phyloP scores from a whole-genome alignment of 2,888 invertebrate genomes.

The Molorchus minor region DNA sequence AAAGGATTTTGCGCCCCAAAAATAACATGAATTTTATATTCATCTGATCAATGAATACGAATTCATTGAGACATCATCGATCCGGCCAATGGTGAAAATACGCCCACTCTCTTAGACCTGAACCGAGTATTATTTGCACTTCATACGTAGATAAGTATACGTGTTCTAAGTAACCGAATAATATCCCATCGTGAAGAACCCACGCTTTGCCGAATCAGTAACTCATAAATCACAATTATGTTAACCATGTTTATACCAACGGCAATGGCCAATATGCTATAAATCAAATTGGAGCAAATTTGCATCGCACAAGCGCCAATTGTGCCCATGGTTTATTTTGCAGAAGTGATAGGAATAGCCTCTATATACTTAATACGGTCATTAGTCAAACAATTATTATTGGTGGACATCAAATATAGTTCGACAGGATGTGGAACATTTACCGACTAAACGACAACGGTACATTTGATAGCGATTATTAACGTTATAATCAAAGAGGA shows the following conservation, averaged over 20 bases:
- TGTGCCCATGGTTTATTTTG: conserved; percentile 18
- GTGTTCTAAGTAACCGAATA: too few relatives aligned
- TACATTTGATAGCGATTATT: not conserved
- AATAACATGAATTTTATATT: too few relatives aligned
- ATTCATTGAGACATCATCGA: too few relatives aligned
- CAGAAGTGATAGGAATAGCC: conserved; percentile 23
- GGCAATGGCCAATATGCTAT: conserved; percentile 10
- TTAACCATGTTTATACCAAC: conserved; percentile 2
- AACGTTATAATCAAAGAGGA: not conserved
- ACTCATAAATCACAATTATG: conserved; percentile 19
- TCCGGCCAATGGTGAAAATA: too few relatives aligned
- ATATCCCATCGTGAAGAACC: too few relatives aligned
- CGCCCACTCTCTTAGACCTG: too few relatives aligned
- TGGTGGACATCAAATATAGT: conserved; percentile 26
- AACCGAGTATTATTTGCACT: too few relatives aligned
- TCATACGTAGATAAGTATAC: too few relatives aligned
- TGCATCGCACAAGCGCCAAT: conserved; percentile 11
- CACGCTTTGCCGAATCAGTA: not conserved
- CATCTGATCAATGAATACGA: too few relatives aligned
- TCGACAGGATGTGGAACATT: not conserved
- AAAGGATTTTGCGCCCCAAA: conserved; percentile 4
- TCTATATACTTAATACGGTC: conserved; percentile 28
- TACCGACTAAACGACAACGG: too few relatives aligned
- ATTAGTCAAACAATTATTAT: conserved; percentile 32
- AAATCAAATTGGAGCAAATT: conserved; percentile 24